phyloP scores from a whole-genome alignment of 1,140 invertebrate species.

The Phymorhynchus buccinoides region DNA sequence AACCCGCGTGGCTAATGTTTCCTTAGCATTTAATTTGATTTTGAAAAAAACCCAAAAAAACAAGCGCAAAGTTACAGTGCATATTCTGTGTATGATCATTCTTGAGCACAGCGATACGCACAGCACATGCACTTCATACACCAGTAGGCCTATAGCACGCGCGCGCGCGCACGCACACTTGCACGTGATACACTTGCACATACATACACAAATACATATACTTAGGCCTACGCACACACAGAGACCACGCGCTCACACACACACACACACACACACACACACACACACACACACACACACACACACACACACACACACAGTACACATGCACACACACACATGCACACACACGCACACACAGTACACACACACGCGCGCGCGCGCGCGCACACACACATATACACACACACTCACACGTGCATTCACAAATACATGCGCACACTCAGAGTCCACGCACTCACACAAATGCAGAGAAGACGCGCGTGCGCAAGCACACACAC shows the following conservation, averaged over 20 bases:
- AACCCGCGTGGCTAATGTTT: too few relatives aligned
- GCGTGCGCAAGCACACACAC: too few relatives aligned
- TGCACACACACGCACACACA: background rate
- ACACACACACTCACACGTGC: background rate
- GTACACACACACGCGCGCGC: too few relatives aligned
- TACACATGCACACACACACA: background rate
- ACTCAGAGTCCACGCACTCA: background rate
- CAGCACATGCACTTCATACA: background rate
- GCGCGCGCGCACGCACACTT: too few relatives aligned
- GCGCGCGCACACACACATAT: background rate
- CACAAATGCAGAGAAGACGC: too few relatives aligned
- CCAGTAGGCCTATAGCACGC: background rate
- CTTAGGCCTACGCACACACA: too few relatives aligned
- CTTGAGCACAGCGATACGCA: background rate
- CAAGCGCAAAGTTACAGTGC: too few relatives aligned
- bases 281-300: background rate
- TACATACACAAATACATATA: too few relatives aligned
- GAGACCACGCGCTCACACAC: background rate
- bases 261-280: background rate
- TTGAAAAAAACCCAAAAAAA: too few relatives aligned
- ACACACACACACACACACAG: background rate
- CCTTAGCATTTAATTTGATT: too few relatives aligned
- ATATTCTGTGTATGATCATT: too few relatives aligned
- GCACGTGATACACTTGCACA: too few relatives aligned
- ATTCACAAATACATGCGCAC: background rate